phyloP scores from a whole-genome alignment of 1,140 invertebrate genomes.

The Heliothis virescens region DNA sequence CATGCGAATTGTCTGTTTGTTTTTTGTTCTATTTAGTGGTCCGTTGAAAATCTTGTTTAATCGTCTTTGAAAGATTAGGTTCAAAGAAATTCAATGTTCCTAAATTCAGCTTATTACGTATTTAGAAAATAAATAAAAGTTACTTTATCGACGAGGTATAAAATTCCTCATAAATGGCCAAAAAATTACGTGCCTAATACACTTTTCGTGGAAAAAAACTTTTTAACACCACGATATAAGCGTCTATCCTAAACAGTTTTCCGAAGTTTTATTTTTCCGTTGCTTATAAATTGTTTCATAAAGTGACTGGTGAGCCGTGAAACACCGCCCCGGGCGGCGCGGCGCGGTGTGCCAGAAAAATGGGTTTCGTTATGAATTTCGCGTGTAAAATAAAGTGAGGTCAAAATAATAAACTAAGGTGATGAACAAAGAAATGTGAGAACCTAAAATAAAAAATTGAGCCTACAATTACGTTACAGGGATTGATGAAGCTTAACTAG shows the following conservation, averaged over 20 bases:
- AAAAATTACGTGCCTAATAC: too few relatives aligned
- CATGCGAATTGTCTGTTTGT: not conserved
- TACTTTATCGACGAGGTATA: too few relatives aligned
- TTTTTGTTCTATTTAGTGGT: not conserved
- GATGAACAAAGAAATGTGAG: not conserved
- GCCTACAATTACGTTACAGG: too few relatives aligned
- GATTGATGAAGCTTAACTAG: too few relatives aligned
- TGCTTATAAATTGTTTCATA: not conserved
- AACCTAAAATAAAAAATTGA: not conserved
- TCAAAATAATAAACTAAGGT: not conserved
- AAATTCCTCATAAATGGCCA: not conserved
- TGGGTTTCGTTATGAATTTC: not conserved
- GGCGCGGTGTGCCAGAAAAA: not conserved
- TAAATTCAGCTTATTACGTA: too few relatives aligned
- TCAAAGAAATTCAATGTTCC: too few relatives aligned
- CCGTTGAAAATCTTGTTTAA: too few relatives aligned
- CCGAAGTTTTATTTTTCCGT: not conserved
- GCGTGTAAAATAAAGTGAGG: not conserved
- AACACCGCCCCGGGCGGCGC: not conserved
- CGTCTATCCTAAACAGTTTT: constrained; percentile 1
- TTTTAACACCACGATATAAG: not conserved
- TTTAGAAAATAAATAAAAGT: too few relatives aligned
- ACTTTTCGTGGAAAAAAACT: not conserved
- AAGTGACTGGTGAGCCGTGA: not conserved
- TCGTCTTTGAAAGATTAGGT: too few relatives aligned